These are phyloP conservation scores for Acyrthosiphon pisum DNA, from an alignment of 1,140 invertebrate species.

Conservation along the genomic window DNA sequence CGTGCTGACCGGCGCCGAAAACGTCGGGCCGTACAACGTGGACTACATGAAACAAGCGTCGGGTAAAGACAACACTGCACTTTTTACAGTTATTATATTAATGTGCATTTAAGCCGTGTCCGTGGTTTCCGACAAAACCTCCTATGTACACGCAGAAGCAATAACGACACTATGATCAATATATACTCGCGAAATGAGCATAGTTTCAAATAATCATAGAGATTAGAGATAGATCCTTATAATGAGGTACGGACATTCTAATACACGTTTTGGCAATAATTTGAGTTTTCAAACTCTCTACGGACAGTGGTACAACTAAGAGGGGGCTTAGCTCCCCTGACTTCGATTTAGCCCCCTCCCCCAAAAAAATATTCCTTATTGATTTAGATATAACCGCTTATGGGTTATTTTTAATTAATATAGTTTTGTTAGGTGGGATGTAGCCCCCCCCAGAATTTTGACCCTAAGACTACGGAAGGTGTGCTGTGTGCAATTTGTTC, in stretches of 20 bases:
- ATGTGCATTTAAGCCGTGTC: not conserved
- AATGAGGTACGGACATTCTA: not conserved
- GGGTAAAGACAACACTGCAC: slow-evolving; percentile 68
- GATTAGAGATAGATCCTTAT: not conserved
- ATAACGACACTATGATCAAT: not conserved
- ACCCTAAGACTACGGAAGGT: no score
- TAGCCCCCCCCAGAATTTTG: no score
- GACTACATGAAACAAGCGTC: slow-evolving; percentile 91
- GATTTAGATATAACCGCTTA: no score
- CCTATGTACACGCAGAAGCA: not conserved
- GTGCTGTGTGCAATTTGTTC: not conserved
- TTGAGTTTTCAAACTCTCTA: not conserved
- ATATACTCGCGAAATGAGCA: not conserved
- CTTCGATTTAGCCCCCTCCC: no score
- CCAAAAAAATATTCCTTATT: no score
- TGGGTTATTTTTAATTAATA: no score
- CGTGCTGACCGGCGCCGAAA: slow-evolving; percentile 76
- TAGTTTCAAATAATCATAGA: not conserved
- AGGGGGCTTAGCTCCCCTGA: no score
- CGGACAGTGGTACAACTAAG: no score
- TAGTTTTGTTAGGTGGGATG: no score
- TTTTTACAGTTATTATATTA: not conserved
- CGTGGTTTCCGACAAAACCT: not conserved
- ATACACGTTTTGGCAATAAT: not conserved
- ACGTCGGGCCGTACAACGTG: slow-evolving; percentile 84